Conservation (phyloP, 2,113 vertebrate species). For the Ceyx cyanopectus region DNA sequence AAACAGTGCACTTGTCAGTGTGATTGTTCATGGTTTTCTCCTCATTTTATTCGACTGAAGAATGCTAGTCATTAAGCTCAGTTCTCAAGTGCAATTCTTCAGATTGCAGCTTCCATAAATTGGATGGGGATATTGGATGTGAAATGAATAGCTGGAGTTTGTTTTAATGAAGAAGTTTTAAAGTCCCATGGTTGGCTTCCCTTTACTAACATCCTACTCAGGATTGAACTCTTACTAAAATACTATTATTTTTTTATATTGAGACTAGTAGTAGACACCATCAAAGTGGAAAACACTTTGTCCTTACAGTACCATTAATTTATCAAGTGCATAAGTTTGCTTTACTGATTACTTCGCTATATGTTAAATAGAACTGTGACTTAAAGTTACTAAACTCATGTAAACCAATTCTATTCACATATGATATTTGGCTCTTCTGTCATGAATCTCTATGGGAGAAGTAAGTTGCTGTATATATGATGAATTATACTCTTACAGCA, state of each 20-base stretch:
- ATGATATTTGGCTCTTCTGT: not conserved
- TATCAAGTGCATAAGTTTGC: not conserved
- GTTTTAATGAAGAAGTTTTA: slow-evolving; percentile 23
- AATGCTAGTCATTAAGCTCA: not conserved
- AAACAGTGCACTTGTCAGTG: not conserved
- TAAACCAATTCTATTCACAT: not conserved
- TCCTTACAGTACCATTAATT: not conserved
- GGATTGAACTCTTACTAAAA: not conserved
- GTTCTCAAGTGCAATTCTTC: not conserved
- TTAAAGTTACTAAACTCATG: not conserved
- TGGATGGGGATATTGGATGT: not conserved
- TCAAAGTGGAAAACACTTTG: not conserved
- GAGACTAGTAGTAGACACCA: not conserved
- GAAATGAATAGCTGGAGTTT: not conserved
- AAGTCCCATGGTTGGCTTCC: not conserved
- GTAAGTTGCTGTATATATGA: not conserved
- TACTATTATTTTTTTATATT: not conserved
- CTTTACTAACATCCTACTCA: not conserved
- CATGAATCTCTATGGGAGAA: not conserved
- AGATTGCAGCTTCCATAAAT: not conserved
- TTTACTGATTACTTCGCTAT: not conserved
- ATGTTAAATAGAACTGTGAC: not conserved
- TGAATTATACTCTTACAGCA: not conserved
- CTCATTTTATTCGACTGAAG: not conserved
- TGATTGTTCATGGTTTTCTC: not conserved